Percentiles rank a stretch among this genome's conserved stretches.
phyloP scores from a whole-genome alignment of 2,888 invertebrate genomes.

The Leptopilina drosophilae region DNA sequence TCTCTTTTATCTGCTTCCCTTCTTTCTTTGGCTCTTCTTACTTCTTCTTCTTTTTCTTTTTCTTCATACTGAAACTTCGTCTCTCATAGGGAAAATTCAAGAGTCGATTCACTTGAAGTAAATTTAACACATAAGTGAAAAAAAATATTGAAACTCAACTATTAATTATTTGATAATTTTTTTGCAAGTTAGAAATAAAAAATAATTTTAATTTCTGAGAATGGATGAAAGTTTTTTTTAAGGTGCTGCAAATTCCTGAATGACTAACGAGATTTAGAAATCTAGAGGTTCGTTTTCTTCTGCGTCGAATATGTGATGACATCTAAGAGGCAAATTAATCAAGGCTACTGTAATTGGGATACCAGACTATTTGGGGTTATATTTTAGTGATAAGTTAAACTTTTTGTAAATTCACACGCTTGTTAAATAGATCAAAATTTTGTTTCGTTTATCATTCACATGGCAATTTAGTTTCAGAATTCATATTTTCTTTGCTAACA shows the following conservation, averaged over 20 bases:
- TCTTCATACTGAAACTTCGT: background rate
- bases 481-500: background rate
- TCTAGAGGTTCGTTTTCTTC: background rate
- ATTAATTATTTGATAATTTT: no score
- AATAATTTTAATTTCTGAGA: no score
- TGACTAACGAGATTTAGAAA: slow-evolving; percentile 4
- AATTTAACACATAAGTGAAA: background rate
- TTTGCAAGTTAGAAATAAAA: no score
- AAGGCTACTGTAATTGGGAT: slow-evolving; percentile 19
- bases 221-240: background rate
- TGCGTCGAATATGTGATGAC: background rate
- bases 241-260: background rate
- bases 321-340: slow-evolving; percentile 27
- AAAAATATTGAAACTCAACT: background rate
- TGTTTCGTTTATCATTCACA: slow-evolving; percentile 27
- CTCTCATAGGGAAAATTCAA: slow-evolving; percentile 2
- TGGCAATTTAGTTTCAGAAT: slow-evolving; percentile 13
- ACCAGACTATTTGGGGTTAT: slow-evolving; percentile 13
- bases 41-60: background rate
- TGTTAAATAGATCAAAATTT: slow-evolving; percentile 15
- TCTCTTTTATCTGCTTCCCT: slow-evolving; percentile 16
- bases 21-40: background rate
- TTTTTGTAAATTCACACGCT: slow-evolving; percentile 35
- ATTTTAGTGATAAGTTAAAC: slow-evolving; percentile 9
- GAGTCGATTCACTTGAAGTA: background rate